Base-by-base conservation (phyloP, 2,113 vertebrate genomes). In the Cottus gobio region DNA sequence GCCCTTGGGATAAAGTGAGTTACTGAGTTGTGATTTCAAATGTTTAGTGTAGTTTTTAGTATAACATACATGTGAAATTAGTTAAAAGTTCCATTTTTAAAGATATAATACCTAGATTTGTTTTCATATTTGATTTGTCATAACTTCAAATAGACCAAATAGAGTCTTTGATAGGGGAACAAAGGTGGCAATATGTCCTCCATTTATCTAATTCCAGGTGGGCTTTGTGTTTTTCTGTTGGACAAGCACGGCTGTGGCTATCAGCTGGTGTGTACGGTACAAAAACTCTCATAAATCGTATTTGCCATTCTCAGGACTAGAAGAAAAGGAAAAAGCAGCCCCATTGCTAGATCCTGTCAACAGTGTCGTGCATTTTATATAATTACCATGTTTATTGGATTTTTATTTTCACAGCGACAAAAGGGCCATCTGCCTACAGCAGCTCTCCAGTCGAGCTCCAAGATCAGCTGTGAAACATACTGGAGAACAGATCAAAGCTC, bases 381-480 rank as follows among this genome's bases (percentile, higher is more conserved):
- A 92, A 96, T 96, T 95, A 95, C 91, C 95, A 95, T 95, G 92
- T 95, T 95, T 95, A 96, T 95, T 96, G 94, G 95, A 95, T 95
- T 95, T 95, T 95, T 95, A 95, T 95, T 95, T 90, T 93, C 87
- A 77, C 87, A 50, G 84, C 85, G 89, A 95, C 92, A 95, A 96
- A 95, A 87, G 91, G 72, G 79, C 93, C 95, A 95, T 95, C 95
- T 95, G 95, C 92, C 91, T 87, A 73, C 78, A 88, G 85, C 88
- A 82, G 90, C 89, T 82, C 92, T 88, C 79, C 79, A 90, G 85
- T 81, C 75, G 48, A 84, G 87, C 89, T 83, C 86, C 54, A 71
- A 90, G 89, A 91, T 92, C 87, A 90, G 91, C 87, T 90, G 90
- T 89, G 84, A 85, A 87, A 92, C 92, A 91, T 87, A 88, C 75